phyloP scores from a whole-genome alignment of 2,113 vertebrate species.

The Rhea americana region DNA sequence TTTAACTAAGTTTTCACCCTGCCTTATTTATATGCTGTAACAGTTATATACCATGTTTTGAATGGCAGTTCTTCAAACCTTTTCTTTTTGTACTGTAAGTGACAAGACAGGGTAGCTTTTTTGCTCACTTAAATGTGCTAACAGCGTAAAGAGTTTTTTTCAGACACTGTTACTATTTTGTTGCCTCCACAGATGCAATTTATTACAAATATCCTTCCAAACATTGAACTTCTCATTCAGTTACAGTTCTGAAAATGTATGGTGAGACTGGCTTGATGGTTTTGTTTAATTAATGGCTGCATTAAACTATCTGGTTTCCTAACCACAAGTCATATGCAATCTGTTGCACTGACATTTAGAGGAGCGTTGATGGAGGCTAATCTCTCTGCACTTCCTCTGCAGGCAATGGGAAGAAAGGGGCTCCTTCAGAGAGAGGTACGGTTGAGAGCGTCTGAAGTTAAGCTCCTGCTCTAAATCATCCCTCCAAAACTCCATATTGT shows the following conservation, averaged over 20 bases:
- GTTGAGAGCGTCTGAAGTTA: constrained; percentile 27
- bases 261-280: neutral
- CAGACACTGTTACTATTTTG: neutral
- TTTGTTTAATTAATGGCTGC: constrained; percentile 51
- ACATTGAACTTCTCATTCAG: constrained; percentile 18
- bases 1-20: constrained; percentile 20
- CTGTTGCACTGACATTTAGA: constrained; percentile 15
- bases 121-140: neutral
- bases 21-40: constrained; percentile 43
- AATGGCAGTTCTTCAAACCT: neutral
- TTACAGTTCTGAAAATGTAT: constrained; percentile 1
- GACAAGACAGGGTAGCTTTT: neutral
- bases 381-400: constrained; percentile 40
- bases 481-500: neutral
- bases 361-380: constrained; percentile 47
- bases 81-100: neutral
- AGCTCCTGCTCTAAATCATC: neutral
- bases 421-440: constrained; percentile 20
- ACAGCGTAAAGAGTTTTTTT: constrained; percentile 13
- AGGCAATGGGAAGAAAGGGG: constrained; percentile 18
- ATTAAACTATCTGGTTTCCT: constrained; percentile 41
- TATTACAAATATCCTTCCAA: constrained; percentile 28
- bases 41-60: neutral
- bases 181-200: constrained; percentile 9
- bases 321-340: neutral